Base-by-base conservation (phyloP, 2,113 vertebrate genomes). In the Clarias batrachus region DNA sequence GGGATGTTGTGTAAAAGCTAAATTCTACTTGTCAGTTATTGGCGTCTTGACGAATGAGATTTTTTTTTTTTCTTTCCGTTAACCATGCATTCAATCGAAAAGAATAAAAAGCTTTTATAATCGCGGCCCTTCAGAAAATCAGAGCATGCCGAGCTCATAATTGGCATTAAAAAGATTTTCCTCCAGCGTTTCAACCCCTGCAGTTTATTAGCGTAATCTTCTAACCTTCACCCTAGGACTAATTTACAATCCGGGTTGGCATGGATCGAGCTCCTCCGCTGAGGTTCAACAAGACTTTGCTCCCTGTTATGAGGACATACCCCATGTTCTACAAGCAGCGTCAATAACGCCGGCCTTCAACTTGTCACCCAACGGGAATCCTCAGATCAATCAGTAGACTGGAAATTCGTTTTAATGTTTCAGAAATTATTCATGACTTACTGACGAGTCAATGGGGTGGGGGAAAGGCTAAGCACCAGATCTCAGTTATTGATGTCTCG, bases 201-300 rank as follows among this genome's bases (percentile, higher is more conserved):
- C 41, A 23, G 71, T 25, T 74, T 52, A 74, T 52, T 74, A 74
- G 71, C 11, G 11, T 9, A 2, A 74, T 52, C 71, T 74, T 74
- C 41, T 48, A 74, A 74, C 71, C 71, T 74, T 74, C 71, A 74
- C 48, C 71, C 37, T 13, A 74, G 71, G 71, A 52, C 37, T 74
- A 25, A 74, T 74, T 74, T 74, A 48, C 21, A 13, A 25, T 52
- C 37, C 37, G 23, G 41, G 71, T 48, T 37, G 37, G 19, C 37
- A 13, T 48, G 37, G 37, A 13, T 74, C 1, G 37, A 74, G 71
- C 3, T 74, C 23, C 37, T 4, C 3, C 14, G 7, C 27, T 19
- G 66, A 70, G 66, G 65, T 66, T 66, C 6, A 30, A 66, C 14
- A 12, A 14, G 3, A 4, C 0, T 30, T 25, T 12, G 41, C 56